Base-by-base conservation (phyloP, 1,140 invertebrate species). In the Ostrea edulis region DNA sequence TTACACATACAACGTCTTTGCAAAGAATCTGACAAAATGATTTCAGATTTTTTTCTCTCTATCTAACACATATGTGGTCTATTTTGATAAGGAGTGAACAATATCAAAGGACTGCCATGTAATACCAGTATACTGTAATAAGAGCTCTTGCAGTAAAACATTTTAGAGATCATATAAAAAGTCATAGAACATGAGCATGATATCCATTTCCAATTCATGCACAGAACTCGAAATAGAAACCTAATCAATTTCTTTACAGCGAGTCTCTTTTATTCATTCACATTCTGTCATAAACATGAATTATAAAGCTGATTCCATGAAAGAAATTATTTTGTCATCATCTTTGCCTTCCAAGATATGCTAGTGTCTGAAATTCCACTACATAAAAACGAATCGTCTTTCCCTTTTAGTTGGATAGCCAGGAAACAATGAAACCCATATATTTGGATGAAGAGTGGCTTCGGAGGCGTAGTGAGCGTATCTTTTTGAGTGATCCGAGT, bases 401-500 rank as follows among this genome's bases (percentile, higher is more conserved):
- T 44, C 35, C 55, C 55, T 62, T 62, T 62, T 29, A 77, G 91
- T 68, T 92, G 14, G 91, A 92, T 81, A 86, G 88, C 14, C 86
- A 89, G 29, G 82, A 90, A 29, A 89, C 90, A 1, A 86, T 93
- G 89, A 93, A 92, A 77, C 93, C 93, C 44, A 85, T 93, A 25
- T 94, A 94, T 86, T 88, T 95, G 53, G 94, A 95, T 82, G 94
- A 94, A 54, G 93, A 94, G 53, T 95, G 95, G 95, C 91, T 92
- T 65, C 87, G 93, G 8, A 90, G 95, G 29, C 89, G 95, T 55
- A 95, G 95, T 92, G 95, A 95, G 84, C 89, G 95, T 35, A 95
- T 95, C 54, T 95, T 95, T 87, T 89, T 95, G 8, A 95, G 93
- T 92, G 95, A 95, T 84, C 91, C 95, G 71, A 93, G 94, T 85